phyloP scores from a whole-genome alignment of 2,797 vertebrate species.

The Lacerta agilis region DNA sequence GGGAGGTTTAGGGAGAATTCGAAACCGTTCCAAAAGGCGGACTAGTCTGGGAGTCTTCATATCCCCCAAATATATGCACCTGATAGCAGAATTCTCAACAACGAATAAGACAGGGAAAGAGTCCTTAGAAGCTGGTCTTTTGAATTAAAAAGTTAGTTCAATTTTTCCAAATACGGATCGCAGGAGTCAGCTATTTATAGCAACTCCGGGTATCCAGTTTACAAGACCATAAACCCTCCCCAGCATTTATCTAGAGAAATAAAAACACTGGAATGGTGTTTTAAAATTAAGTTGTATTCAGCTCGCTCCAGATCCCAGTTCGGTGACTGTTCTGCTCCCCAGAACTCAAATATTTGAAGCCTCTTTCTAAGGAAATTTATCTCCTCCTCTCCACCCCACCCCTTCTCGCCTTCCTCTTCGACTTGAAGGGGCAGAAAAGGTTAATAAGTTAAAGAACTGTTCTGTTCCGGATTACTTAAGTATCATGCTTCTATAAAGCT shows the following conservation, averaged over 20 bases:
- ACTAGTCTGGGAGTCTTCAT: background rate
- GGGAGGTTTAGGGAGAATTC: background rate
- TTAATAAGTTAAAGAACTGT: constrained; percentile 33
- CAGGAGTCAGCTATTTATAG: background rate
- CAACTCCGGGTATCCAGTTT: background rate
- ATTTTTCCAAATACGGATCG: background rate
- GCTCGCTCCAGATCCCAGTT: background rate
- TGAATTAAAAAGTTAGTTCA: background rate
- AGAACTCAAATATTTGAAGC: background rate
- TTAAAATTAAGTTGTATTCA: background rate
- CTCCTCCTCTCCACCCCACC: background rate
- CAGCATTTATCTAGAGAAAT: background rate
- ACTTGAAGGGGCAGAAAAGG: background rate
- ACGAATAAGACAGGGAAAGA: background rate
- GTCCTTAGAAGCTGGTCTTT: no score
- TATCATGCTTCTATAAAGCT: constrained; percentile 50
- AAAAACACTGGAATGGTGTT: background rate
- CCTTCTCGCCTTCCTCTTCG: background rate
- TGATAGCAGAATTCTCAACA: background rate
- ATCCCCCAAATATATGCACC: no score
- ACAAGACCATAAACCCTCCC: background rate
- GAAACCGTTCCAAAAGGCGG: background rate
- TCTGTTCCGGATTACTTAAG: constrained; percentile 16
- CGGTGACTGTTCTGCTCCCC: background rate
- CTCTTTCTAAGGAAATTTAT: background rate